These are phyloP conservation scores for Gila orcuttii DNA, from an alignment of 2,113 vertebrate species.

Conservation along the genomic window DNA sequence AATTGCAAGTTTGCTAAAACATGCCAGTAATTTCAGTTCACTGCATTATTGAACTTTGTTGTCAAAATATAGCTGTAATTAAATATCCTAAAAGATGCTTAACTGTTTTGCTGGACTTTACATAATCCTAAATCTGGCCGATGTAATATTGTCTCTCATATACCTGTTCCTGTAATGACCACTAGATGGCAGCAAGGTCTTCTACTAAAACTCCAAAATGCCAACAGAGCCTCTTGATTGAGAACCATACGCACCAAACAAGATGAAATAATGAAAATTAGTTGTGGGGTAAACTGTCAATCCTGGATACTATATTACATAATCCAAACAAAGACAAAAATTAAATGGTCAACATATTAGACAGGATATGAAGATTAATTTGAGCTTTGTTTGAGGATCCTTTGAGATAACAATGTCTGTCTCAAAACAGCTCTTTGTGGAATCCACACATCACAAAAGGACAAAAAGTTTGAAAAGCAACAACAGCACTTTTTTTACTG, in stretches of 20 bases:
- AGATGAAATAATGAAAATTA: neutral
- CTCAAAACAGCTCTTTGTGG: no score
- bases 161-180: neutral
- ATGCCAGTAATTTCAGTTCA: neutral
- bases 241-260: no score
- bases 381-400: neutral
- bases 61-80: neutral
- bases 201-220: no score
- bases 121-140: neutral
- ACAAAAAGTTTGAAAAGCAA: no score
- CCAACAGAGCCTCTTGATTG: no score
- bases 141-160: neutral
- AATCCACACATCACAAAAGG: no score
- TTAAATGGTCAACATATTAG: neutral
- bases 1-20: neutral
- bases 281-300: neutral
- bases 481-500: no score
- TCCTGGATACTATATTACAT: neutral
- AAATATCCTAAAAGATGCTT: neutral
- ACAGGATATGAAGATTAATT: neutral
- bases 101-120: neutral
- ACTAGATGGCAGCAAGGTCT: constrained; percentile 10
- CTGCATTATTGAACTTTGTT: neutral
- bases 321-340: neutral
- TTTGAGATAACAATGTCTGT: no score